A percentile compares a stretch with the other conserved stretches of the same genome.
phyloP scores from a whole-genome alignment of 1,140 invertebrate genomes.

The Aporrectodea caliginosa region DNA sequence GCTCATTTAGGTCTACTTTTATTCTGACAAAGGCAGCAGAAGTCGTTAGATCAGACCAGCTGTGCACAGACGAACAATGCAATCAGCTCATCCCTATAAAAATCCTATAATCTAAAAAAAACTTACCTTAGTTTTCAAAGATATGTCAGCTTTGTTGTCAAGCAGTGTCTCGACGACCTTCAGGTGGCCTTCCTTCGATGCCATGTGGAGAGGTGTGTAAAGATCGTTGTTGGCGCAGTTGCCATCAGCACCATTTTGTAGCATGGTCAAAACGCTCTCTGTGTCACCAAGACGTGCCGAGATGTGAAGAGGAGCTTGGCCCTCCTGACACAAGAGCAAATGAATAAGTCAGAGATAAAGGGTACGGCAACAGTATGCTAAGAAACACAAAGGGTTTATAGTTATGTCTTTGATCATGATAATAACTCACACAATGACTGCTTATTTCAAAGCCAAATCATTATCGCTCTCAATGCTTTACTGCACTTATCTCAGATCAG shows the following conservation, averaged over 20 bases:
- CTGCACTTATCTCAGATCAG: background rate
- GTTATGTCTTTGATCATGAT: too few relatives aligned
- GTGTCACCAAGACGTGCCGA: slow-evolving; percentile 94
- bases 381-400: too few relatives aligned
- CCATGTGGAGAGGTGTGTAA: slow-evolving; percentile 96
- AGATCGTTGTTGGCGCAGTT: slow-evolving; percentile 63
- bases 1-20: too few relatives aligned
- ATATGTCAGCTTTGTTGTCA: slow-evolving; percentile 91
- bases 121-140: slow-evolving; percentile 65
- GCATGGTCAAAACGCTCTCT: slow-evolving; percentile 85
- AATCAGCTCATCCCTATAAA: too few relatives aligned
- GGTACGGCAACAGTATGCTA: too few relatives aligned
- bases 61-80: too few relatives aligned
- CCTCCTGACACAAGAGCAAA: slow-evolving; percentile 58
- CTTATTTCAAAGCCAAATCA: background rate
- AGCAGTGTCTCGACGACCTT: slow-evolving; percentile 84
- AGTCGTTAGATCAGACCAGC: too few relatives aligned
- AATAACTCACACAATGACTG: too few relatives aligned
- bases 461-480: background rate
- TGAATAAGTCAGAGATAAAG: too few relatives aligned
- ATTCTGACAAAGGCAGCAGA: too few relatives aligned
- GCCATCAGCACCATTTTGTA: slow-evolving; percentile 17
- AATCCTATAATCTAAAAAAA: too few relatives aligned
- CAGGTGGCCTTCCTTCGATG: slow-evolving; percentile 91
- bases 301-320: slow-evolving; percentile 95